Evolutionary conservation across 1,140 invertebrate genomes (phyloP).

Genomic region (Hesperophylax magnus): DNA sequence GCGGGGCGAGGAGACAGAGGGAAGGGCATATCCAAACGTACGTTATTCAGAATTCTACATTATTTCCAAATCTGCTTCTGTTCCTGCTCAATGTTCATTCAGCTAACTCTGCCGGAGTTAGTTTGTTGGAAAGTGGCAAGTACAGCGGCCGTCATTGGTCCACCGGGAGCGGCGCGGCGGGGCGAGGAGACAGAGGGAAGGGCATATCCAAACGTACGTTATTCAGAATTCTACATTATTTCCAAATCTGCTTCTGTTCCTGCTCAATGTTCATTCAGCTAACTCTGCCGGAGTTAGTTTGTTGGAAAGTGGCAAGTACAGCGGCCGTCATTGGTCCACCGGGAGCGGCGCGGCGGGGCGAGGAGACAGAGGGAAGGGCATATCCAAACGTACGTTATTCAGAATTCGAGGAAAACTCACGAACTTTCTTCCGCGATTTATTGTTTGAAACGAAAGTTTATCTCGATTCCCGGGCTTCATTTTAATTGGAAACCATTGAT

Average conservation of each 20-base stretch:
- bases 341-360: neutral
- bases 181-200: no score
- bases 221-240: no score
- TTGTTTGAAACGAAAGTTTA: constrained; percentile 54
- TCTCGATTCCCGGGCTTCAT: constrained; percentile 49
- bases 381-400: constrained; percentile 28
- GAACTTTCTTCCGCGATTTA: constrained; percentile 56
- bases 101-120: no score
- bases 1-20: no score
- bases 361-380: constrained; percentile 8
- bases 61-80: no score
- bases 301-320: constrained; percentile 17
- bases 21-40: no score
- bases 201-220: no score
- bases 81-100: no score
- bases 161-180: no score
- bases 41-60: no score
- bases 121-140: no score
- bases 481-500: constrained; percentile 58
- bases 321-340: neutral
- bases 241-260: neutral
- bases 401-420: constrained; percentile 20
- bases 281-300: constrained; percentile 23
- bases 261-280: neutral
- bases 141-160: no score